Percentiles rank a stretch among this genome's conserved stretches.
phyloP scores from a whole-genome alignment of 2,888 invertebrate species.

The Perdita meconis region DNA sequence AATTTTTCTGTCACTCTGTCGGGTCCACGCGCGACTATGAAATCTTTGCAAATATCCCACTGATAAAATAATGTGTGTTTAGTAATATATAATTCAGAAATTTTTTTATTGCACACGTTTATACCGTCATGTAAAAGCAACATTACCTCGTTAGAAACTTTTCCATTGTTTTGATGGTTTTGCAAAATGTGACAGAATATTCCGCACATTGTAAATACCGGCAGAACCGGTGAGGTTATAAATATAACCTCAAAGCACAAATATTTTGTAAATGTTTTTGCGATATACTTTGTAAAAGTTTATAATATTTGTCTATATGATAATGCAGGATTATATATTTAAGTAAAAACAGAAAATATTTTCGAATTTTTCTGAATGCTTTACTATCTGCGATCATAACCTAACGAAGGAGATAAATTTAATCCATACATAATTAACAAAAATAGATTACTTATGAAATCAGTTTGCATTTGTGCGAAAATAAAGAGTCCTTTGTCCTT shows the following conservation, averaged over 20 bases:
- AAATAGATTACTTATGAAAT: neutral
- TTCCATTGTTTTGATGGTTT: constrained; percentile 55
- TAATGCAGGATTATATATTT: neutral
- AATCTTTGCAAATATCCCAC: constrained; percentile 83
- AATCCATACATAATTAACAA: neutral
- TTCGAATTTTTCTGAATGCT: neutral
- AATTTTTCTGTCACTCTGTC: constrained; percentile 78
- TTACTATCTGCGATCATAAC: neutral
- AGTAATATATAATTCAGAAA: neutral
- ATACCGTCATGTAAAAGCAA: constrained; percentile 44
- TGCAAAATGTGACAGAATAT: constrained; percentile 85
- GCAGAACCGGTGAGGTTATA: constrained; percentile 4
- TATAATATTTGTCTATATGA: neutral
- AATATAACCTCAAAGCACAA: constrained; percentile 19
- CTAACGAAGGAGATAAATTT: neutral
- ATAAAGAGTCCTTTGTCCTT: too few species aligned
- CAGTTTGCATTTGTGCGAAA: neutral
- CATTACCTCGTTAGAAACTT: constrained; percentile 63
- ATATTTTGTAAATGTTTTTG: neutral
- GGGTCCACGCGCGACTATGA: constrained; percentile 87
- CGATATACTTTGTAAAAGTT: neutral
- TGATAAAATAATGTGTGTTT: constrained; percentile 64
- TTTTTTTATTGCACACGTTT: neutral
- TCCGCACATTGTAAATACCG: constrained; percentile 85
- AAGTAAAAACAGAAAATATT: neutral